phyloP scores from a whole-genome alignment of 2,888 invertebrate genomes.

The Polia nebulosa region DNA sequence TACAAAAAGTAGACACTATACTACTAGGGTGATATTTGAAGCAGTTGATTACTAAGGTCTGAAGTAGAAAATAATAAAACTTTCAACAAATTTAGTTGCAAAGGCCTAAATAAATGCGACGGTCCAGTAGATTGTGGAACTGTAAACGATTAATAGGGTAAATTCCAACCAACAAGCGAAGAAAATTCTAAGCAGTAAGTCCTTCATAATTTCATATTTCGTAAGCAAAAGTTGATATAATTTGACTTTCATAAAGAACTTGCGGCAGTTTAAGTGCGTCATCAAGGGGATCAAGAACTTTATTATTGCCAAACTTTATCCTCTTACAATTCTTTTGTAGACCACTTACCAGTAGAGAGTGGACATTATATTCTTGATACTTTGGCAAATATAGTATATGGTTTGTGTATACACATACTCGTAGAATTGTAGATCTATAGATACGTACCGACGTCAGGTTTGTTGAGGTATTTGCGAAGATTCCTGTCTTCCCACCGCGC shows the following conservation, averaged over 20 bases:
- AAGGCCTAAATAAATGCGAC: not conserved
- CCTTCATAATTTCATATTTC: slow-evolving; percentile 28
- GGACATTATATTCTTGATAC: not conserved
- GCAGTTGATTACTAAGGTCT: too few relatives aligned
- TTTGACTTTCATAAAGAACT: slow-evolving; percentile 22
- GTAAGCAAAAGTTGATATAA: slow-evolving; percentile 30
- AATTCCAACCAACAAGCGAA: not conserved
- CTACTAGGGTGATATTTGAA: not conserved
- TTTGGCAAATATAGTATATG: not conserved
- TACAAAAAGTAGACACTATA: not conserved
- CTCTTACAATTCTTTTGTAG: not conserved
- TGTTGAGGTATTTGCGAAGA: slow-evolving; percentile 92
- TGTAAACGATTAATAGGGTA: too few relatives aligned
- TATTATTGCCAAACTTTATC: slow-evolving; percentile 32
- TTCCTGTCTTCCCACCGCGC: slow-evolving; percentile 93
- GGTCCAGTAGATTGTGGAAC: not conserved
- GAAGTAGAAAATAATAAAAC: not conserved
- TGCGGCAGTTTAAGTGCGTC: slow-evolving; percentile 25
- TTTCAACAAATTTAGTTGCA: not conserved
- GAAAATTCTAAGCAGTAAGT: not conserved
- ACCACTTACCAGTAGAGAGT: not conserved
- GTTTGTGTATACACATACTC: not conserved
- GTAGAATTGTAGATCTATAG: not conserved
- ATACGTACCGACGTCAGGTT: slow-evolving; percentile 88
- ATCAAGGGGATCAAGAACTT: slow-evolving; percentile 17